Base-by-base conservation (phyloP, 2,888 invertebrate genomes). In the Catocala fraxini region DNA sequence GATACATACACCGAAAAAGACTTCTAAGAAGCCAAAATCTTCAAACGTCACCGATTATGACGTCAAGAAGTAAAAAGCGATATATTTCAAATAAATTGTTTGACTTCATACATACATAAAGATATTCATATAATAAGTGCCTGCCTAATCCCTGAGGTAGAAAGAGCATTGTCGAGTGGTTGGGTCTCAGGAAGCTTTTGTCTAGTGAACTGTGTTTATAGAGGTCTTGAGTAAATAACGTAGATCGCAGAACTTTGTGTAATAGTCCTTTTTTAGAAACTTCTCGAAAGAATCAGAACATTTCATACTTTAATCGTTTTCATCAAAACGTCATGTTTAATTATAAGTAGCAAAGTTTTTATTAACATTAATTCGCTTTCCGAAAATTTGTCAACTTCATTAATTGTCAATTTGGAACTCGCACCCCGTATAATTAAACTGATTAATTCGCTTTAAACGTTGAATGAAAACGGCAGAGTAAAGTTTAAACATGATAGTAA, bases 41-140 rank as follows among this genome's bases (percentile, higher is more conserved):
- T 39, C 0, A 39, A 39, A 39, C 6, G 35, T 39, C 35, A 39
- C 35, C 35, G 35, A 39, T 39, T 39, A 39, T 39, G 35, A 39
- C 35, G 35, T 39, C 7, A 39, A 6, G 9, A 39, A 39, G 35
- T 2, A 10, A n/a, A 39, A 43, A 51, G 58, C 33, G 34, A 63
- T 56, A 46, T 47, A 63, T 25, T 67, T 71, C 55, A 56, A 63
- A 49, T 64, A 57, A 56, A 54, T 61, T 55, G 55, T 12, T 51
- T 59, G 51, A 15, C 35, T 39, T 39, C 35, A 2, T 39, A 39
- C 35, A 25, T 25, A 12, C 46, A 39, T 51, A 25, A 25, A 25
- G 25, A 42, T 46, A 53, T 59, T 60, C 35, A 57, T 45, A 56
- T 51, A 56, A 43, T 56, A 59, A 12, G 13, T 42, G 33, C 6